phyloP scores from a whole-genome alignment of 2,113 vertebrate species.

The Calonectris borealis region DNA sequence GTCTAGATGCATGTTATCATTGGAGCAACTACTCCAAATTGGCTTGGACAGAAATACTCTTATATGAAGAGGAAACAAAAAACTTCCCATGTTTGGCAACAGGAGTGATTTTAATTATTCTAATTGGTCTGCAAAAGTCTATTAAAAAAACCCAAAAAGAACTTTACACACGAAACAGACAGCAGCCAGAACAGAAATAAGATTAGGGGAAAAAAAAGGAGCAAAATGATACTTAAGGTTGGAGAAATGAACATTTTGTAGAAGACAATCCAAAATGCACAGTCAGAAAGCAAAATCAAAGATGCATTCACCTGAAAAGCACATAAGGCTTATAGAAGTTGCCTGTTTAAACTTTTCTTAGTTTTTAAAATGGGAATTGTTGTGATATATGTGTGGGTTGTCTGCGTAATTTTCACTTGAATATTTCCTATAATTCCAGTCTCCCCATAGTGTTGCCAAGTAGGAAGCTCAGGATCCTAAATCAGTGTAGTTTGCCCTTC shows the following conservation, averaged over 20 bases:
- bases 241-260: not conserved
- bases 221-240: not conserved
- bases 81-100: not conserved
- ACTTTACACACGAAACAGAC: not conserved
- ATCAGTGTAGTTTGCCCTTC: not conserved
- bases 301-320: not conserved
- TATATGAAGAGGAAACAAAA: not conserved
- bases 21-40: not conserved
- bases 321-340: not conserved
- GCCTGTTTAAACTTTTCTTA: not conserved
- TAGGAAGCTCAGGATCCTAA: not conserved
- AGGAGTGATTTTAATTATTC: not conserved
- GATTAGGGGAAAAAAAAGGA: not conserved
- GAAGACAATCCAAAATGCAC: not conserved
- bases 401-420: not conserved
- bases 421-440: not conserved
- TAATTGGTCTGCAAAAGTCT: not conserved
- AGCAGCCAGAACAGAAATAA: not conserved
- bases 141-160: not conserved
- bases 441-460: not conserved
- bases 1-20: not conserved
- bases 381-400: not conserved
- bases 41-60: not conserved
- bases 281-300: not conserved
- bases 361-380: not conserved